A percentile compares a stretch with the other conserved stretches of the same genome.
Evolutionary conservation across 2,113 vertebrate species (phyloP).

Genomic region (Trachemys scripta): DNA sequence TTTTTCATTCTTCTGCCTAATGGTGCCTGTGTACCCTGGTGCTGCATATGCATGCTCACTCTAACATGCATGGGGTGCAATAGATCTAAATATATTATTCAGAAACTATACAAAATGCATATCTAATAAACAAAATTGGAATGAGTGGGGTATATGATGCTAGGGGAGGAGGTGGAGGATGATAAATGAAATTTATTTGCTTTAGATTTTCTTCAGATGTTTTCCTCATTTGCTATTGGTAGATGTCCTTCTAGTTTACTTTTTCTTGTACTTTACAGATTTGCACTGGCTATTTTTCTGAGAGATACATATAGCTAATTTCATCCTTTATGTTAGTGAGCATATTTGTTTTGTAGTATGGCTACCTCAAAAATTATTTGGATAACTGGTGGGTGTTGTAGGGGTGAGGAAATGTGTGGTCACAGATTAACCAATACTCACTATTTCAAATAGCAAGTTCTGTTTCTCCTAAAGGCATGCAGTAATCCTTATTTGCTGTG

Average conservation of each 20-base stretch:
- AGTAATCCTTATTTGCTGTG: background rate
- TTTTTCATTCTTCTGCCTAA: background rate
- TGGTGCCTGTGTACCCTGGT: fast-evolving
- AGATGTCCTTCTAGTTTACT: background rate
- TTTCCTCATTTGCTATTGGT: background rate
- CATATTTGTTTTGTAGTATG: background rate
- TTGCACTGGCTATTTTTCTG: no score
- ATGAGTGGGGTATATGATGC: background rate
- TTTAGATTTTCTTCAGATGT: background rate
- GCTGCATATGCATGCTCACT: background rate
- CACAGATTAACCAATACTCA: no score
- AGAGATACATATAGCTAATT: background rate
- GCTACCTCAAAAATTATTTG: background rate
- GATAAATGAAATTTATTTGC: background rate
- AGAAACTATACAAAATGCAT: no score
- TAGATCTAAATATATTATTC: no score
- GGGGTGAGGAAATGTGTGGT: background rate
- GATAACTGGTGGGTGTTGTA: background rate
- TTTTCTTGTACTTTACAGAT: background rate
- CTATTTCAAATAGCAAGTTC: background rate
- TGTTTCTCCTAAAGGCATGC: background rate
- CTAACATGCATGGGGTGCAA: background rate
- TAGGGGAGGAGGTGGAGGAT: no score
- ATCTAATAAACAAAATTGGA: no score
- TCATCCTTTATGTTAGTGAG: background rate